Percentiles rank a stretch among this genome's conserved stretches.
These are phyloP conservation scores for Julus scandinavius DNA, from an alignment of 2,888 invertebrate genomes.

Conservation along the genomic window DNA sequence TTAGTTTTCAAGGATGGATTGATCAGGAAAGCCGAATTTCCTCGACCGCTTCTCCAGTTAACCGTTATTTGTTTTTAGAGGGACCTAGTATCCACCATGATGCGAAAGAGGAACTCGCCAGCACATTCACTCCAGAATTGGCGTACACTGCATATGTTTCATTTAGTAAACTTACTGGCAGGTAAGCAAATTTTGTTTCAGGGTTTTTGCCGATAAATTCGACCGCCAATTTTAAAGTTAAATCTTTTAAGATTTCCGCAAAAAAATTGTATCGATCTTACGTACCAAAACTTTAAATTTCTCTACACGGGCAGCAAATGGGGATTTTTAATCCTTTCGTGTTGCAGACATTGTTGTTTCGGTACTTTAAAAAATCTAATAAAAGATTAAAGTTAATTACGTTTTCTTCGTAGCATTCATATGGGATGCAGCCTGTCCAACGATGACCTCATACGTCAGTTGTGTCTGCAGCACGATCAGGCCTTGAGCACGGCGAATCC, in stretches of 20 bases:
- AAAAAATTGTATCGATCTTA: no score
- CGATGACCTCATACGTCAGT: constrained; percentile 77
- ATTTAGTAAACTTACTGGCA: constrained; percentile 67
- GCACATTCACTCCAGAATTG: constrained; percentile 85
- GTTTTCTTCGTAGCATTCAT: constrained; percentile 63
- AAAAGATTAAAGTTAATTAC: no score
- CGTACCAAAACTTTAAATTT: no score
- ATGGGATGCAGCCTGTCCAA: constrained; percentile 70
- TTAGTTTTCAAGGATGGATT: not conserved
- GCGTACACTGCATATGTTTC: constrained; percentile 82
- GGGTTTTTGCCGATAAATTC: no score
- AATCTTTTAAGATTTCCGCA: no score
- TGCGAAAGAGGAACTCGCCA: constrained; percentile 77
- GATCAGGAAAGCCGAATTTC: not conserved
- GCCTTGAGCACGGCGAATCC: not conserved
- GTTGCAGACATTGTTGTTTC: no score
- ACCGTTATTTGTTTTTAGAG: not conserved
- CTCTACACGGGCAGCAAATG: no score
- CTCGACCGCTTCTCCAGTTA: not conserved
- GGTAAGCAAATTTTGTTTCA: constrained; percentile 60
- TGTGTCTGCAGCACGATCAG: constrained; percentile 79
- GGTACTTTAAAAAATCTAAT: no score
- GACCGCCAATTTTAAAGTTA: no score
- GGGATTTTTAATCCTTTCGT: no score
- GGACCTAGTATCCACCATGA: constrained; percentile 68